Base-by-base conservation (phyloP, 2,888 invertebrate genomes). In the Eristalinus aeneus region DNA sequence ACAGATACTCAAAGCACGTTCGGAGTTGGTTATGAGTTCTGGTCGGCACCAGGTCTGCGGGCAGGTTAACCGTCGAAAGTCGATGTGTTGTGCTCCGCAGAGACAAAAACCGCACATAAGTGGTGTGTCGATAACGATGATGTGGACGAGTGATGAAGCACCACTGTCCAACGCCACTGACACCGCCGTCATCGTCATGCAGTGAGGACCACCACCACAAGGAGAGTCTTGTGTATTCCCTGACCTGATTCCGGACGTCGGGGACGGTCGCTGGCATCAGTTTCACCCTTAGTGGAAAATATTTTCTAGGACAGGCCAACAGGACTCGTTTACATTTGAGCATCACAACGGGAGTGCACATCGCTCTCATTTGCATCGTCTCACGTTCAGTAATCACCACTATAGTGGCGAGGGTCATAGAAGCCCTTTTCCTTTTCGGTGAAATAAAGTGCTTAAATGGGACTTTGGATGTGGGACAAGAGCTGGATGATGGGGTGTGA, bases 21-120 rank as follows among this genome's bases (percentile, higher is more conserved):
- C 72, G 39, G 72, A 20, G 71, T 76, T 73, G 64, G 64, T 76
- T 76, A 80, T 75, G 60, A 84, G 74, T 58, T 58, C 46, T 72
- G 53, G 65, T 23, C 16, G 20, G 56, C 20, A 39, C 12, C n/a
- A 39, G 12, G 39, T 12, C 39, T 39, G 39, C 39, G n/a, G n/a
- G 39, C 39, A 39, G 39, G 39, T 39, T 39, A 39, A 71, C 60
- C 54, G 53, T 32, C 20, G 20, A 60, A 58, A 20, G 56, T 31
- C 39, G 53, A 69, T 34, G 39, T 76, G 46, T 63, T 67, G 69
- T 61, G 74, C 68, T 72, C 60, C 12, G 56, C 22, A 71, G 71
- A 32, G 73, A 77, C 68, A 65, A 68, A 77, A 81, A 81, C 81
- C 77, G 58, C 82, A 86, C 64, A 74, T 81, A 86, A 78, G 82